A percentile compares a stretch with the other conserved stretches of the same genome.
These are phyloP conservation scores for Anarsia innoxiella DNA, from an alignment of 2,888 invertebrate genomes.

Conservation along the genomic window DNA sequence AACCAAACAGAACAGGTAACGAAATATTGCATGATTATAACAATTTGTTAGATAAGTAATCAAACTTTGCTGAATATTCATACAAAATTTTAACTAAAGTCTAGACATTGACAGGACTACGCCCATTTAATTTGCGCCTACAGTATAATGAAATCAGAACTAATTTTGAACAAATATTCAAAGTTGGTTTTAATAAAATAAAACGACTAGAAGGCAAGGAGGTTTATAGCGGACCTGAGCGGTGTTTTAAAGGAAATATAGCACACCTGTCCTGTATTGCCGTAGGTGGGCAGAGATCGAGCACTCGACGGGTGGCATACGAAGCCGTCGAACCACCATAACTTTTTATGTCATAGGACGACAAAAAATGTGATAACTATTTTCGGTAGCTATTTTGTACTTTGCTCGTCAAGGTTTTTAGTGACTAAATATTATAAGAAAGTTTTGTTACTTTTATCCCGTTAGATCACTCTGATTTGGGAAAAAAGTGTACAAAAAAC, in stretches of 20 bases:
- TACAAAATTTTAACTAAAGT: slow-evolving; percentile 9
- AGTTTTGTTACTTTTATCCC: too few species aligned
- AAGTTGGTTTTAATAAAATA: slow-evolving; percentile 1
- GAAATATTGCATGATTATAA: slow-evolving; percentile 19
- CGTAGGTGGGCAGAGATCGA: slow-evolving; percentile 17
- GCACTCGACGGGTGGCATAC: slow-evolving; percentile 12
- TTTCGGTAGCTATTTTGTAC: slow-evolving; percentile 4
- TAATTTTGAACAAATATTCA: slow-evolving; percentile 6
- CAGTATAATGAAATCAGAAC: slow-evolving; percentile 12
- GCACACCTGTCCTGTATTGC: slow-evolving; percentile 20
- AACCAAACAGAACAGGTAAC: slow-evolving; percentile 2
- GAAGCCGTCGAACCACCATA: slow-evolving; percentile 1
- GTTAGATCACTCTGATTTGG: too few species aligned
- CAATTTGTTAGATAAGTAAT: slow-evolving; percentile 20
- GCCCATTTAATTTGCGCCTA: slow-evolving; percentile 14
- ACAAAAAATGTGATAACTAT: slow-evolving; percentile 2
- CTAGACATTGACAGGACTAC: slow-evolving; percentile 10
- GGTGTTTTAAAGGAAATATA: slow-evolving; percentile 18
- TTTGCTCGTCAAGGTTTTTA: too few species aligned
- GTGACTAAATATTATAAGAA: too few species aligned
- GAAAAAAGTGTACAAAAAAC: too few species aligned
- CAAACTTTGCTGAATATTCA: slow-evolving; percentile 18
- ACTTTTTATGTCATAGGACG: slow-evolving; percentile 2
- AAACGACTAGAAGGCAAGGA: neutral
- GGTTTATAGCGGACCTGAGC: slow-evolving; percentile 9